Evolutionary conservation across 2,888 invertebrate genomes (phyloP).

Genomic region (Tupiocoris notatus): DNA sequence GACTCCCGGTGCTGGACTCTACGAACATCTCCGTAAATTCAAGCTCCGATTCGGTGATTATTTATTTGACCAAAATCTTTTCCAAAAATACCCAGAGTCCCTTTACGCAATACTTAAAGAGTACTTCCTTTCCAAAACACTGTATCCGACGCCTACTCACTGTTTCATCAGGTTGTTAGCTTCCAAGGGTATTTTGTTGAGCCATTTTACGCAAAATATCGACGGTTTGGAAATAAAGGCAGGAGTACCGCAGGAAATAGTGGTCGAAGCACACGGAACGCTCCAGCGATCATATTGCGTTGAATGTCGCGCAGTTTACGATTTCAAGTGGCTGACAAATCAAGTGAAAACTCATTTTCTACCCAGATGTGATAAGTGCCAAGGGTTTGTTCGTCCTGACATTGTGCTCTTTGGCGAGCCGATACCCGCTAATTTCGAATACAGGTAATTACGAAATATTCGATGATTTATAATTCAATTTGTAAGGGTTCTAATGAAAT

Average conservation of each 20-base stretch:
- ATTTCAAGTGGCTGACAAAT: conserved; percentile 78
- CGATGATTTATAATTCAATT: too few species aligned
- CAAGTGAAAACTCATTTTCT: conserved; percentile 63
- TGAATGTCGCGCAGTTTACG: conserved; percentile 69
- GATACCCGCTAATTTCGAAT: not conserved
- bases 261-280: conserved; percentile 94
- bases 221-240: conserved; percentile 60
- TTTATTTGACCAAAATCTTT: conserved; percentile 88
- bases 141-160: conserved; percentile 77
- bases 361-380: conserved; percentile 74
- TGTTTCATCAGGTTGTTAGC: conserved; percentile 83
- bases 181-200: conserved; percentile 64
- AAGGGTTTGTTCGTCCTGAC: conserved; percentile 86
- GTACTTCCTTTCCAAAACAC: conserved; percentile 3
- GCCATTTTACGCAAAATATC: conserved; percentile 64
- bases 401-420: conserved; percentile 95
- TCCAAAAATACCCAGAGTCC: conserved; percentile 82
- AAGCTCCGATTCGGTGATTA: conserved; percentile 75
- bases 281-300: conserved; percentile 86
- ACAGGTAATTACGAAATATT: too few species aligned
- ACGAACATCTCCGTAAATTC: conserved; percentile 87
- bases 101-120: conserved; percentile 57
- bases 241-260: conserved; percentile 60
- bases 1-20: conserved; percentile 73
- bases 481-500: too few species aligned